Base-by-base conservation (phyloP, 2,797 vertebrate genomes). In the Neomorphus geoffroyi region DNA sequence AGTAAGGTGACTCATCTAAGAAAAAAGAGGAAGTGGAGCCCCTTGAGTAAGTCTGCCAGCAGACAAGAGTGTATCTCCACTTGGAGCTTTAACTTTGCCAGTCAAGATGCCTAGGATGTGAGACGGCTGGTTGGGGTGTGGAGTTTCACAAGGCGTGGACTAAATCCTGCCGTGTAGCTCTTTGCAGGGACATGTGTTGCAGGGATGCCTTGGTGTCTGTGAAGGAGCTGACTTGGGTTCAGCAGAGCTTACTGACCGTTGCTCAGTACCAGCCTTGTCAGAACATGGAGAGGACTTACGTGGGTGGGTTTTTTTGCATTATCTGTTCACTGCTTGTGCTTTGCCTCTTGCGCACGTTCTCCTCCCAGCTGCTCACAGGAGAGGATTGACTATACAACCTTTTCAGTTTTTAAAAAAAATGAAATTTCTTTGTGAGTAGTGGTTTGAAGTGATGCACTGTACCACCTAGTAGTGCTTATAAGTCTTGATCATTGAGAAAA, bases 71-170 rank as follows among this genome's bases (percentile, higher is more conserved):
- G 0, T 50, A 0, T 71, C 39, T 77, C 28, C 35, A 4, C 33
- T 82, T 51, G 56, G 62, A 75, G 39, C 51, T 64, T 75, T 53
- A 61, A 45, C n/a, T 62, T 90, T 92, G 66, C 86, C 46, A 79
- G 65, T 79, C 66, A 43, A 17, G 80, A 79, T 88, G 91, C 80
- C 71, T 88, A n/a, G 43, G 80, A 54, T 35, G n/a, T 50, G 86
- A 86, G 65, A 60, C 35, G 39, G 56, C 51, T 3, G 18, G 21
- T 1, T 62, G 50, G 41, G 32, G 35, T 53, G 86, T 75, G 88
- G 67, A 41, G 51, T 75, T 84, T 65, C 46, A 66, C 62, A 81
- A 3, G 13, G 11, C 2, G 0, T 35, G 24, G 18, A 13, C 46
- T 61, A 23, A 19, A 32, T 75, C 37, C 62, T 73, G 58, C 43